phyloP scores from a whole-genome alignment of 2,888 invertebrate species.

The Eumerus sabulonum region DNA sequence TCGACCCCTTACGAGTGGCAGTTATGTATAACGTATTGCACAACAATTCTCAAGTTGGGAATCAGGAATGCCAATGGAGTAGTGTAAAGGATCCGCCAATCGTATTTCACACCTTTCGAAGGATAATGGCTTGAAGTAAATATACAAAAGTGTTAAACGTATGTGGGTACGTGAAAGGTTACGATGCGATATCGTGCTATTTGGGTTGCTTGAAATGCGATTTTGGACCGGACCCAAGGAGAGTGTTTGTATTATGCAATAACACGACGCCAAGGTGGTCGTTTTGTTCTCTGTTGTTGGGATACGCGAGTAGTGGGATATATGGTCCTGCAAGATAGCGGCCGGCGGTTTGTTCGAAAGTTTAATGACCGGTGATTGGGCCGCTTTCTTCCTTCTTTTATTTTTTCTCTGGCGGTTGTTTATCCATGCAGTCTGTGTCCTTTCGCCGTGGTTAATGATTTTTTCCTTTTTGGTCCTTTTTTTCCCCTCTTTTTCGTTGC shows the following conservation, averaged over 20 bases:
- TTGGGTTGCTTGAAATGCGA: too few species aligned
- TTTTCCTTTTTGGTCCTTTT: conserved; percentile 3
- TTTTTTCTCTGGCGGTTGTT: conserved; percentile 25
- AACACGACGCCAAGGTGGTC: conserved; percentile 22
- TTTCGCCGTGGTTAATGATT: conserved; percentile 37
- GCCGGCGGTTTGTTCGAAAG: conserved; percentile 36
- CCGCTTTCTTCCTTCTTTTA: conserved; percentile 40
- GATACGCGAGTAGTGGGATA: too few species aligned
- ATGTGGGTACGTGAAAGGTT: too few species aligned
- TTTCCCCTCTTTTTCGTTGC: not conserved
- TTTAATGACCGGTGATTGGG: conserved; percentile 58
- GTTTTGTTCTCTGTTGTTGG: conserved; percentile 35
- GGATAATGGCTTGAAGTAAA: conserved; percentile 52
- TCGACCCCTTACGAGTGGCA: too few species aligned
- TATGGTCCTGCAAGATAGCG: conserved; percentile 34
- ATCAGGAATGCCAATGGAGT: conserved; percentile 15
- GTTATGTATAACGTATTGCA: not conserved
- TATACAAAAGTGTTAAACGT: conserved; percentile 40
- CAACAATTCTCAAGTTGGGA: conserved; percentile 28
- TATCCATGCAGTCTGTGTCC: conserved; percentile 48
- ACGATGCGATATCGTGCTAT: too few species aligned
- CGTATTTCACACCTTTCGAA: conserved; percentile 62
- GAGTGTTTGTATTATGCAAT: conserved; percentile 57
- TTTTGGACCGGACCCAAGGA: conserved; percentile 11
- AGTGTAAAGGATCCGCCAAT: conserved; percentile 20